A percentile compares a stretch with the other conserved stretches of the same genome.
phyloP scores from a whole-genome alignment of 2,888 invertebrate genomes.

The Elegia similella region DNA sequence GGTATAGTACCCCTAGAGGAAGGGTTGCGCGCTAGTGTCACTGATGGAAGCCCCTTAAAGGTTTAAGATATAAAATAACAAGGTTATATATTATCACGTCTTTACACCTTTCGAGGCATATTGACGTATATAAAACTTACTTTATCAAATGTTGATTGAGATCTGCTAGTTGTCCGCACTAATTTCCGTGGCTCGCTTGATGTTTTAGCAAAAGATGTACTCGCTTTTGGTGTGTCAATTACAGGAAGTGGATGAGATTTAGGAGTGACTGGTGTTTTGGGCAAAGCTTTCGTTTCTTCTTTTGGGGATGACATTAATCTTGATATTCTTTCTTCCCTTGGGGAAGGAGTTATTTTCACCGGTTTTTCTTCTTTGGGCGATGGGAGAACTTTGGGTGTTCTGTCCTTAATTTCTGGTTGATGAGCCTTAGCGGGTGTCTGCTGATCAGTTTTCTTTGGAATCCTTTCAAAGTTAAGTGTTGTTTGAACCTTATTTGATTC shows the following conservation, averaged over 20 bases:
- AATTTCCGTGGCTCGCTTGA: slow-evolving; percentile 53
- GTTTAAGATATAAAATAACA: too few relatives aligned
- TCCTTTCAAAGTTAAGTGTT: slow-evolving; percentile 70
- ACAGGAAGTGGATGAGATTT: slow-evolving; percentile 40
- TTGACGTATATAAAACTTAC: slow-evolving; percentile 45
- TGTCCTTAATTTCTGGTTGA: slow-evolving; percentile 44
- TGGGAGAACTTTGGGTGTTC: slow-evolving; percentile 37
- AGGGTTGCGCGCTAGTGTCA: too few relatives aligned
- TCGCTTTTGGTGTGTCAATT: slow-evolving; percentile 56
- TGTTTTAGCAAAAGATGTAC: slow-evolving; percentile 49
- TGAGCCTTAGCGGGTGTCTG: slow-evolving; percentile 35
- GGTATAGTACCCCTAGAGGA: too few relatives aligned
- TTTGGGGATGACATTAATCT: slow-evolving; percentile 42
- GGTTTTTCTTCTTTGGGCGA: slow-evolving; percentile 42
- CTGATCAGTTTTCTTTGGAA: slow-evolving; percentile 57
- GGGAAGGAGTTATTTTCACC: slow-evolving; percentile 14
- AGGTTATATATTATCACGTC: too few relatives aligned
- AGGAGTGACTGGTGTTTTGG: slow-evolving; percentile 43
- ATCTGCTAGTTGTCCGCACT: slow-evolving; percentile 45
- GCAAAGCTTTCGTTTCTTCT: slow-evolving; percentile 44
- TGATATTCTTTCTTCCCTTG: slow-evolving; percentile 32
- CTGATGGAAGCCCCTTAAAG: too few relatives aligned
- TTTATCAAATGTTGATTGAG: slow-evolving; percentile 57
- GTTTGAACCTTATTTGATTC: slow-evolving; percentile 69
- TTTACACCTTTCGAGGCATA: too few relatives aligned